Evolutionary conservation across 2,113 vertebrate genomes (phyloP).

Genomic region (Bubalus kerabau): DNA sequence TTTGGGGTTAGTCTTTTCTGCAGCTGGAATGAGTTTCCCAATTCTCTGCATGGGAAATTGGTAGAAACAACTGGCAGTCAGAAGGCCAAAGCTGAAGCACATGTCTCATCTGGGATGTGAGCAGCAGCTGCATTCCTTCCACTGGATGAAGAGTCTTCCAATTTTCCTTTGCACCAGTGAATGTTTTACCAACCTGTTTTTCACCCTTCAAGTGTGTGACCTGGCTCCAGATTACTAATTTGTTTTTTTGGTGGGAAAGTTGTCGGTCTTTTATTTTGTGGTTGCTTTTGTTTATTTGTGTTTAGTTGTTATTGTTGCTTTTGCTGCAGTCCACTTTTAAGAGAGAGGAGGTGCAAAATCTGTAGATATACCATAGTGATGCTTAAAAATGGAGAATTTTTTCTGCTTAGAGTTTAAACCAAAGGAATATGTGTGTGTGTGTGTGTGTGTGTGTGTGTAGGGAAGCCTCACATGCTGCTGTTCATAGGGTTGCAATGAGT

Average conservation of each 20-base stretch:
- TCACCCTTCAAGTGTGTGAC: constrained; percentile 54
- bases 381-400: neutral
- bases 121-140: constrained; percentile 57
- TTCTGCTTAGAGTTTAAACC: neutral
- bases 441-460: neutral
- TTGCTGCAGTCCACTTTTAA: neutral
- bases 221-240: neutral
- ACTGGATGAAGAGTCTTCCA: constrained; percentile 43
- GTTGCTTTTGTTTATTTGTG: neutral
- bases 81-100: constrained; percentile 60
- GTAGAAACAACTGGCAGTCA: constrained; percentile 38
- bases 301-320: neutral
- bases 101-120: constrained; percentile 51
- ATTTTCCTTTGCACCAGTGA: constrained; percentile 28
- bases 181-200: constrained; percentile 25
- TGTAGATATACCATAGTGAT: neutral
- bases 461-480: neutral
- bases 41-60: constrained; percentile 53
- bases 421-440: neutral
- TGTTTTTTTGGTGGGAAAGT: neutral
- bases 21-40: constrained; percentile 67
- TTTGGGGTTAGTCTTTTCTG: neutral
- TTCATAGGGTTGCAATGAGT: neutral
- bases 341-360: neutral
- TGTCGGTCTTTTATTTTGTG: neutral